Percentiles rank a stretch among this genome's conserved stretches.
These are phyloP conservation scores for Alosa sapidissima DNA, from an alignment of 2,797 vertebrate species.

Conservation along the genomic window DNA sequence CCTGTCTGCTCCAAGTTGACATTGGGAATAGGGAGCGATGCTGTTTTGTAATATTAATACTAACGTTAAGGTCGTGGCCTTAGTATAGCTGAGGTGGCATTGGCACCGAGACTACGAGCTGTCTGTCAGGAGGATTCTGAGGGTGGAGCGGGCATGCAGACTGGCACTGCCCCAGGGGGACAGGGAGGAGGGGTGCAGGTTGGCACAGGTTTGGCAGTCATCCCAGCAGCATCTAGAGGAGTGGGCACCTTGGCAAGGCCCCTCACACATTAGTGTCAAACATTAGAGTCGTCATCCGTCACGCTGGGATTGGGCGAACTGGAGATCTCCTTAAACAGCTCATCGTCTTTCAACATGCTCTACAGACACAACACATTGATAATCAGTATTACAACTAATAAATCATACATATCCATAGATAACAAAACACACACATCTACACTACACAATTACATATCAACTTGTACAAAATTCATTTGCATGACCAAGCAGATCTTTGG, in stretches of 20 bases:
- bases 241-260: background rate
- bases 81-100: background rate
- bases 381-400: background rate
- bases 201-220: constrained; percentile 57
- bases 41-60: background rate
- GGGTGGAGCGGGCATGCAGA: background rate
- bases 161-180: background rate
- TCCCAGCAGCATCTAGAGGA: constrained; percentile 65
- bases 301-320: constrained; percentile 85
- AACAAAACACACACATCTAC: background rate
- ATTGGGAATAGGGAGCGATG: background rate
- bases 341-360: constrained; percentile 98
- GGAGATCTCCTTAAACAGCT: constrained; percentile 89
- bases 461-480: background rate
- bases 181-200: background rate
- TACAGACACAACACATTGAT: constrained; percentile 55
- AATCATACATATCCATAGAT: too few species aligned
- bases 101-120: background rate
- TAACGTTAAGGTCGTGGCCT: background rate
- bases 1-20: background rate
- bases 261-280: constrained; percentile 86
- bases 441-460: background rate
- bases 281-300: constrained; percentile 89
- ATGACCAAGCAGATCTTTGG: background rate
- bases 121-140: background rate